Percentiles rank a stretch among this genome's conserved stretches.
These are phyloP conservation scores for Orchestes rusci DNA, from an alignment of 2,888 invertebrate species.

Conservation along the genomic window DNA sequence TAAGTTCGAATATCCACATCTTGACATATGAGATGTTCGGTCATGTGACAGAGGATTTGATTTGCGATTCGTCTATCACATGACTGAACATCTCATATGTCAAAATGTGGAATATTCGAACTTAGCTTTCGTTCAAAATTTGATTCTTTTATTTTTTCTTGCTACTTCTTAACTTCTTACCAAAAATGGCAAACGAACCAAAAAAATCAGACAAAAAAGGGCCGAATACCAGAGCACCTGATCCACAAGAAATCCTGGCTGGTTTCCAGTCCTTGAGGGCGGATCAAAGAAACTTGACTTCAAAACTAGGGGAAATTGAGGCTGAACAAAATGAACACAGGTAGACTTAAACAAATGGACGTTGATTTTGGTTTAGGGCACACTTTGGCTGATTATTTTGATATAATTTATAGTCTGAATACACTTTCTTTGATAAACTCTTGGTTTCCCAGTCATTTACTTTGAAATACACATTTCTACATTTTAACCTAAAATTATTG, in stretches of 20 bases:
- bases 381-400: background rate
- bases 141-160: too few relatives aligned
- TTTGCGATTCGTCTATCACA: too few relatives aligned
- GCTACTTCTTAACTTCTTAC: conserved; percentile 9
- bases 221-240: conserved; percentile 46
- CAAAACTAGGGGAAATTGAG: conserved; percentile 87
- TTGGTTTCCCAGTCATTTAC: too few relatives aligned
- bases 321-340: conserved; percentile 94
- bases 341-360: conserved; percentile 61
- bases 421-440: too few relatives aligned
- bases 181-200: conserved; percentile 41
- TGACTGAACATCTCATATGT: too few relatives aligned
- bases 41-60: too few relatives aligned
- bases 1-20: too few relatives aligned
- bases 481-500: too few relatives aligned
- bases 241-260: conserved; percentile 73
- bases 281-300: conserved; percentile 80
- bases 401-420: too few relatives aligned
- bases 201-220: conserved; percentile 42
- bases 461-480: too few relatives aligned
- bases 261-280: conserved; percentile 81
- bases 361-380: background rate
- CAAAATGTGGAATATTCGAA: too few relatives aligned
- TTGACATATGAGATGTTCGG: too few relatives aligned
- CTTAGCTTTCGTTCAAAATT: background rate